A percentile compares a stretch with the other conserved stretches of the same genome.
Evolutionary conservation across 1,140 invertebrate genomes (phyloP).

Genomic region (Theocolax elegans): DNA sequence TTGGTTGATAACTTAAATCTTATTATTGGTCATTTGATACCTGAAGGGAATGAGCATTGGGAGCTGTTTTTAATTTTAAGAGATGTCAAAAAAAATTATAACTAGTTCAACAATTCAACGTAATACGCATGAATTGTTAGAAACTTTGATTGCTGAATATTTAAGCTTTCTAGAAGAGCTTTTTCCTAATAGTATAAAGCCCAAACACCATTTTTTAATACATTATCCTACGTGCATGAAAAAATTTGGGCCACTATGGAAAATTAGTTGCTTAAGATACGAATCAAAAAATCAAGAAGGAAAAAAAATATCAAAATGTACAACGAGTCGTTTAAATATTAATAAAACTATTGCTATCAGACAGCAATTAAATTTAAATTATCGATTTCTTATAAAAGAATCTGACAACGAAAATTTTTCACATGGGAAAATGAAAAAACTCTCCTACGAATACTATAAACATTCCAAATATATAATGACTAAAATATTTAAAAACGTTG

Average conservation of each 20-base stretch:
- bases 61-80: slow-evolving; percentile 20
- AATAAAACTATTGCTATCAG: slow-evolving; percentile 24
- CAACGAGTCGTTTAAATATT: slow-evolving; percentile 24
- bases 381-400: too few relatives aligned
- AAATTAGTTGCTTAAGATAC: slow-evolving; percentile 26
- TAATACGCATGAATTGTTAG: neutral
- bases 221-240: slow-evolving; percentile 7
- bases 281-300: slow-evolving; percentile 32
- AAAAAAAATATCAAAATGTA: slow-evolving; percentile 9
- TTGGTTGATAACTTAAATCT: slow-evolving; percentile 27
- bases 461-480: too few relatives aligned
- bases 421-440: too few relatives aligned
- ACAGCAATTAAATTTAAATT: slow-evolving; percentile 21
- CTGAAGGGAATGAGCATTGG: slow-evolving; percentile 26
- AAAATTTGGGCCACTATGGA: slow-evolving; percentile 20
- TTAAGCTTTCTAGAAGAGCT: neutral
- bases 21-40: slow-evolving; percentile 32
- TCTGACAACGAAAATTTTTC: neutral
- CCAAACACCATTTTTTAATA: slow-evolving; percentile 28
- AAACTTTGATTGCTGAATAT: neutral
- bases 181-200: slow-evolving; percentile 20
- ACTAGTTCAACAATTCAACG: neutral
- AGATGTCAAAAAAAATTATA: slow-evolving; percentile 31
- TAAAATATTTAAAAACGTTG: too few relatives aligned
- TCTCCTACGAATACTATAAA: too few relatives aligned